phyloP scores from a whole-genome alignment of 2,113 vertebrate species.

The Antechinus flavipes region DNA sequence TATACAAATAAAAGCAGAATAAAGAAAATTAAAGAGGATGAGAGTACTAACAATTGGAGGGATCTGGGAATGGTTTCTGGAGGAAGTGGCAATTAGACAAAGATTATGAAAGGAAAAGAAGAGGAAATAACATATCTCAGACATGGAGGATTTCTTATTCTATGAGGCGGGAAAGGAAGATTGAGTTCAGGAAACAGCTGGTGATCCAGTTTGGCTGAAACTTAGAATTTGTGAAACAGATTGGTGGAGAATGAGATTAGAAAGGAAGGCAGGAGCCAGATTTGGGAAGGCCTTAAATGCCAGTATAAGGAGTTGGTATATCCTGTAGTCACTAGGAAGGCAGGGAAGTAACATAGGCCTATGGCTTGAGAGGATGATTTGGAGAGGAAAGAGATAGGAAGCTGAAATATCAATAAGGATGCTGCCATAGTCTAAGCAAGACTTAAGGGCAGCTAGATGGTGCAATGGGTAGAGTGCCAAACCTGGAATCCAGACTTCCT shows the following conservation, averaged over 20 bases:
- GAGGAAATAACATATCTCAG: background rate
- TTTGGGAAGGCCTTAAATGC: background rate
- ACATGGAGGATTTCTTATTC: background rate
- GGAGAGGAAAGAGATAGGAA: background rate
- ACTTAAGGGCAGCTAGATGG: too few relatives aligned
- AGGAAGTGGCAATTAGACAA: background rate
- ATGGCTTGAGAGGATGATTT: background rate
- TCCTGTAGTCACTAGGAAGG: background rate
- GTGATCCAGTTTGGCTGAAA: background rate
- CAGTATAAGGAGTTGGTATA: background rate
- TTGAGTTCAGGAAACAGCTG: background rate
- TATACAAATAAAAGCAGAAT: background rate
- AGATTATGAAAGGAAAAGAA: background rate
- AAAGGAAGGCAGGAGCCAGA: background rate
- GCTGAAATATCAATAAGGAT: background rate
- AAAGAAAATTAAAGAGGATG: background rate
- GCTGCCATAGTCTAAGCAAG: background rate
- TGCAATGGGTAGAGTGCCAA: too few relatives aligned
- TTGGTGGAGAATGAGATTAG: background rate
- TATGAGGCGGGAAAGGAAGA: background rate
- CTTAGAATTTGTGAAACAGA: background rate
- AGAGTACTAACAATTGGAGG: background rate
- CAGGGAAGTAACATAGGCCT: background rate
- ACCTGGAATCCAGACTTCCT: background rate
- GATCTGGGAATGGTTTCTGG: background rate